Evolutionary conservation across 2,888 invertebrate species (phyloP).

Genomic region (Sepiola atlantica): DNA sequence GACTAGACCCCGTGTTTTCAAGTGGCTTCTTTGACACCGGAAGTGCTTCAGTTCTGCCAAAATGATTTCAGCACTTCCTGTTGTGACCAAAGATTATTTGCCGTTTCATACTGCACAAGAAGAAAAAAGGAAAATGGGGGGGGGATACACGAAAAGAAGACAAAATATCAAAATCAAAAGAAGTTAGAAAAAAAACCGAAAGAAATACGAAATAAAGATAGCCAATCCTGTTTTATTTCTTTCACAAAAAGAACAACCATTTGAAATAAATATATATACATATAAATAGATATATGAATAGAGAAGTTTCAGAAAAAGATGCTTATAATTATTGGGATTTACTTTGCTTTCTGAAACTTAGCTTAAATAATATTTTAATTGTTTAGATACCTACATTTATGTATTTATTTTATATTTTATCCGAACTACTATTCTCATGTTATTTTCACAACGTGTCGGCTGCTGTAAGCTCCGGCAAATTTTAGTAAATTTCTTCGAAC

Average conservation of each 20-base stretch:
- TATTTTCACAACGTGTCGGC: too few relatives aligned
- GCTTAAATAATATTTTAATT: too few relatives aligned
- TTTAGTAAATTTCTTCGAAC: too few relatives aligned
- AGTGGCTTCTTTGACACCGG: conserved; percentile 21
- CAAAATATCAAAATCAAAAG: not conserved
- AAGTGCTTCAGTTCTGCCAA: conserved; percentile 32
- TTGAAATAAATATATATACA: not conserved
- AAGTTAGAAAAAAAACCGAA: not conserved
- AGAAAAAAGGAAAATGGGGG: not conserved
- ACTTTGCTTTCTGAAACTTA: too few relatives aligned
- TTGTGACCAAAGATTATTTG: conserved; percentile 32
- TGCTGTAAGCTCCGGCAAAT: too few relatives aligned
- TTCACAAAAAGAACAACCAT: not conserved
- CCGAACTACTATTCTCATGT: too few relatives aligned
- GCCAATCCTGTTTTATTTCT: not conserved
- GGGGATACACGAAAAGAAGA: too few relatives aligned
- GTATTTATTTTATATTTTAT: too few relatives aligned
- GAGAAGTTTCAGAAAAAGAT: too few relatives aligned
- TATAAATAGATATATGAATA: not conserved
- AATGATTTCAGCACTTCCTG: conserved; percentile 32
- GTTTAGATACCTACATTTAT: too few relatives aligned
- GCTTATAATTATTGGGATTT: too few relatives aligned
- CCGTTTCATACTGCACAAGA: conserved; percentile 18
- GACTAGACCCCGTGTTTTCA: not conserved
- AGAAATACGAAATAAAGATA: not conserved